A percentile compares a stretch with the other conserved stretches of the same genome.
phyloP scores from a whole-genome alignment of 2,888 invertebrate genomes.

The Nycteola revayana region DNA sequence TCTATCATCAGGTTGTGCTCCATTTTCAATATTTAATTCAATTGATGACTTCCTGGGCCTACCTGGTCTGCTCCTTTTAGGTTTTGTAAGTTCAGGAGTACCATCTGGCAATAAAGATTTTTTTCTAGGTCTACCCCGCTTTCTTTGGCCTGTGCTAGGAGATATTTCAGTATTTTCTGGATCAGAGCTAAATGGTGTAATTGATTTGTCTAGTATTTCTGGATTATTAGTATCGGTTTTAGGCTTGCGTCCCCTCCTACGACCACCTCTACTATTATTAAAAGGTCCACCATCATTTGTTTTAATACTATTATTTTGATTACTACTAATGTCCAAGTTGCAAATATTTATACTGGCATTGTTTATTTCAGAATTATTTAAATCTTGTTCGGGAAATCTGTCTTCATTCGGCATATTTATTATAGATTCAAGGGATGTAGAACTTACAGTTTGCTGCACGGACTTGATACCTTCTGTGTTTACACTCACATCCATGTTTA shows the following conservation, averaged over 20 bases:
- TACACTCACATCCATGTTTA: slow-evolving; percentile 16
- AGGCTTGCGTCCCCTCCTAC: slow-evolving; percentile 27
- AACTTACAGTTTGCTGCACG: slow-evolving; percentile 1
- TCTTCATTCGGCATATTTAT: too few species aligned
- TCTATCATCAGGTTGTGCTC: neutral
- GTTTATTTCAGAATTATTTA: neutral
- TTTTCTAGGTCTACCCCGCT: slow-evolving; percentile 8
- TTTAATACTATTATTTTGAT: slow-evolving; percentile 2
- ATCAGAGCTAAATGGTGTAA: slow-evolving; percentile 23
- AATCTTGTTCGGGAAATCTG: too few species aligned
- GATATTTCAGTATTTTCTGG: slow-evolving; percentile 13
- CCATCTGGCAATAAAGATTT: neutral
- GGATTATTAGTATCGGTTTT: slow-evolving; percentile 8
- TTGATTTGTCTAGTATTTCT: slow-evolving; percentile 18
- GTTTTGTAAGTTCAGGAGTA: neutral
- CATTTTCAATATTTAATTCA: neutral
- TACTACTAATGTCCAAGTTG: slow-evolving; percentile 2
- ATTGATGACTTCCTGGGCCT: slow-evolving; percentile 4
- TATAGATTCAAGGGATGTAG: slow-evolving; percentile 8
- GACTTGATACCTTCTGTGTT: slow-evolving; percentile 4
- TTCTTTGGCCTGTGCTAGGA: slow-evolving; percentile 7
- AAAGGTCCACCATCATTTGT: slow-evolving; percentile 8
- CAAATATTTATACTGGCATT: too few species aligned
- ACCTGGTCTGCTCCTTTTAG: slow-evolving; percentile 6
- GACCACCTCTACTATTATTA: slow-evolving; percentile 12